A percentile compares a stretch with the other conserved stretches of the same genome.
These are phyloP conservation scores for Trichomycterus rosablanca DNA, from an alignment of 2,113 vertebrate species.

Conservation along the genomic window DNA sequence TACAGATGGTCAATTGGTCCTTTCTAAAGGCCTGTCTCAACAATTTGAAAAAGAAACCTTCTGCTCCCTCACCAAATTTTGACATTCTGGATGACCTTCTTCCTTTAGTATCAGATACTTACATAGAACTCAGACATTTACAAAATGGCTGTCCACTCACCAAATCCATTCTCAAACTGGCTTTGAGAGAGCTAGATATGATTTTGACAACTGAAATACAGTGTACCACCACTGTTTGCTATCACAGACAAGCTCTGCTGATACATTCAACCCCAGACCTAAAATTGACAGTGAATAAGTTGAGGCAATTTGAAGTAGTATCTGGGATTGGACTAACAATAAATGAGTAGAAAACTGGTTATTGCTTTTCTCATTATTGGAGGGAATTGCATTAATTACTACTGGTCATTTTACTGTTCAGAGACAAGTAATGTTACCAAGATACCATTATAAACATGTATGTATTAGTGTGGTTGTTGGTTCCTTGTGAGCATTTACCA, in stretches of 20 bases:
- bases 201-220: neutral
- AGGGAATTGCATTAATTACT: too few species aligned
- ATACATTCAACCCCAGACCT: neutral
- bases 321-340: too few species aligned
- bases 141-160: conserved; percentile 22
- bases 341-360: too few species aligned
- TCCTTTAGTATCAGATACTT: neutral
- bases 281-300: neutral
- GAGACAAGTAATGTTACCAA: too few species aligned
- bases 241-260: neutral
- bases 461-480: too few species aligned
- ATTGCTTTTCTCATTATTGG: too few species aligned
- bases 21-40: neutral
- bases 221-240: neutral
- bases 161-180: neutral
- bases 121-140: neutral
- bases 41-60: neutral
- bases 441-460: too few species aligned
- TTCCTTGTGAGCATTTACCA: too few species aligned
- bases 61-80: neutral
- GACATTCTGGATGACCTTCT: conserved; percentile 4
- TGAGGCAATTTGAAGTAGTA: neutral
- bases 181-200: conserved; percentile 1
- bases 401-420: too few species aligned
- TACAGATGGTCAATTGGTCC: neutral